Base-by-base conservation (phyloP, 2,888 invertebrate genomes). In the Cheilosia pagana region DNA sequence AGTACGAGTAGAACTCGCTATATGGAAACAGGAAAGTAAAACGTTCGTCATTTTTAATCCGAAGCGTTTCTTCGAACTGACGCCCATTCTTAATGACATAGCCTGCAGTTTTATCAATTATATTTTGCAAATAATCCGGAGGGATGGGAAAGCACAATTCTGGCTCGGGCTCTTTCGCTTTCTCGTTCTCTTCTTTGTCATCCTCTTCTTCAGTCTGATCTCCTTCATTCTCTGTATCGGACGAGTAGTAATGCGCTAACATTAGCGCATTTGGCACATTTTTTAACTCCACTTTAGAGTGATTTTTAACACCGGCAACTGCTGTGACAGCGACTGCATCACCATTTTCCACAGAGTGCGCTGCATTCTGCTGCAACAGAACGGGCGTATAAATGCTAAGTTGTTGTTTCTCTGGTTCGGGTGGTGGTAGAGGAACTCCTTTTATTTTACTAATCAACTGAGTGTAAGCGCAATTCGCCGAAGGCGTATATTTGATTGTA, bases 21-120 rank as follows among this genome's bases (percentile, higher is more conserved):
- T 93, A 93, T 0, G 95, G 93, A 82, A 97, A 94, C 1, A 99
- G 92, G 91, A 99, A 99, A 25, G 95, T 95, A 91, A 99, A 98
- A 39, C 98, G 93, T 0, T 95, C 94, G 90, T 98, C 98, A 67
- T 95, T 95, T 89, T 96, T 97, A 3, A 95, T 94, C 88, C 95
- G 95, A 10, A 97, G 95, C 28, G 97, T 96, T 41, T 95, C 95
- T 88, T 99, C 99, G 90, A 99, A 99, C 88, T 97, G 96, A 71
- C 95, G 94, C 0, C 99, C 99, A 92, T 99, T 99, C 88, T 98
- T 97, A 0, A 97, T 96, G 0, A 99, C 99, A 91, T 99, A 99
- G 86, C 95, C 95, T 0, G 99, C 99, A 95, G 99, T 98, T 92
- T 98, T 98, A 91, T 98, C 98, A 76, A 99, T 96, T 8, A 99